phyloP scores from a whole-genome alignment of 2,797 vertebrate species.

The Eurystomus glaucurus region DNA sequence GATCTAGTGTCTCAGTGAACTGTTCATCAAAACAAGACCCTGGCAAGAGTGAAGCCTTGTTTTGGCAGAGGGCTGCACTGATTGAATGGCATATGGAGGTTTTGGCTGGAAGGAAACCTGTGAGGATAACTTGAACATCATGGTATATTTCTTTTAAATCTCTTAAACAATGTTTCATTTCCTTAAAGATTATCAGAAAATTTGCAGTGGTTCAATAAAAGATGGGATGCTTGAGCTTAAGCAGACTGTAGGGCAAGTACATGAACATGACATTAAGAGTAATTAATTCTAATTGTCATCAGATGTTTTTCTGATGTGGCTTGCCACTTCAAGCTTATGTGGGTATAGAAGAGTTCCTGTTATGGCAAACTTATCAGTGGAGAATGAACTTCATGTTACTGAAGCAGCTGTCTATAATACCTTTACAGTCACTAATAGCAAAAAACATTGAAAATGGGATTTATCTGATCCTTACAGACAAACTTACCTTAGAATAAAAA shows the following conservation, averaged over 20 bases:
- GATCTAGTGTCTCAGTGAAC: background rate
- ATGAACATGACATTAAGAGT: background rate
- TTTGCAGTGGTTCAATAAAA: background rate
- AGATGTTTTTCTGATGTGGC: background rate
- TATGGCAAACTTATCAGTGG: background rate
- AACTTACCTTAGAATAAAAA: background rate
- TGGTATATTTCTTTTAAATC: background rate
- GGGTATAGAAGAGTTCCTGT: background rate
- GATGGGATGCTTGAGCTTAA: background rate
- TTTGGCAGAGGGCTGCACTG: background rate
- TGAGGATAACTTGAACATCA: background rate
- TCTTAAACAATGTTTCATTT: background rate
- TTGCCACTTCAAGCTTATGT: background rate
- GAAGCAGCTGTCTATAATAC: background rate
- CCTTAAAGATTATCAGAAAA: background rate
- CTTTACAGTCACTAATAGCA: background rate
- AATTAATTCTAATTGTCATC: background rate
- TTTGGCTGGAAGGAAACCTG: background rate
- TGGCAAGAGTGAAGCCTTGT: background rate
- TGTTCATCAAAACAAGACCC: background rate
- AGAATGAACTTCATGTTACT: background rate
- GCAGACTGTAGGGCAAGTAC: background rate
- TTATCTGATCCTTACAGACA: background rate
- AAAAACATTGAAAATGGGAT: background rate
- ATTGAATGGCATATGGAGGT: fast-evolving